Evolutionary conservation across 2,797 vertebrate genomes (phyloP).

Genomic region (Selene dorsalis): DNA sequence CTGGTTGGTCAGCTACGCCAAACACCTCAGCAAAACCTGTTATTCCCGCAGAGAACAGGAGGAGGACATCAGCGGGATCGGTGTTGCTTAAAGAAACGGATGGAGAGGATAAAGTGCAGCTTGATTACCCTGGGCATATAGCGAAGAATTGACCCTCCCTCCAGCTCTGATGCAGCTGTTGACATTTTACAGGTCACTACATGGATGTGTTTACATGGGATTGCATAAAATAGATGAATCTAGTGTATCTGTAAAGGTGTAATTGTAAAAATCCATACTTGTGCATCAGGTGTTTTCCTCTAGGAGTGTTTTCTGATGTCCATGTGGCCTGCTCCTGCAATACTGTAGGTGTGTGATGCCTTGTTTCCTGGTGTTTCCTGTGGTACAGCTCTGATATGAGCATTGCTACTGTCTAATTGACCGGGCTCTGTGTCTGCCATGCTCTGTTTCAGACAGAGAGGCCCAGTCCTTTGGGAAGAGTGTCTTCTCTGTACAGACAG

Average conservation of each 20-base stretch:
- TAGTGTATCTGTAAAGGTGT: constrained; percentile 14
- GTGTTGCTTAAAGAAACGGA: constrained; percentile 23
- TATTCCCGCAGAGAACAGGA: not conserved
- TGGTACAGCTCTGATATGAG: constrained; percentile 50
- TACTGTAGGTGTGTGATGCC: constrained; percentile 10
- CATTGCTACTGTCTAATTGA: constrained; percentile 60
- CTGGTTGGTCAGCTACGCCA: constrained; percentile 3
- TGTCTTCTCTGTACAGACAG: constrained; percentile 58
- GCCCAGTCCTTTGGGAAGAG: constrained; percentile 54
- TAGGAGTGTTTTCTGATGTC: constrained; percentile 14
- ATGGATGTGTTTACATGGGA: constrained; percentile 18
- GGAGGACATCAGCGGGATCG: constrained; percentile 13
- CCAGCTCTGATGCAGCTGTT: not conserved
- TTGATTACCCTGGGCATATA: constrained; percentile 2
- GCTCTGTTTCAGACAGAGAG: constrained; percentile 58
- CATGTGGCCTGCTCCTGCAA: constrained; percentile 5
- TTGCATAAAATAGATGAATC: not conserved
- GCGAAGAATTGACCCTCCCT: not conserved
- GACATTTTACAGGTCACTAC: constrained; percentile 27
- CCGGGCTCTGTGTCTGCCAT: constrained; percentile 52
- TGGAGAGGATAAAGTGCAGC: constrained; percentile 4
- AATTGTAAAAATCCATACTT: constrained; percentile 24
- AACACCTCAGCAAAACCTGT: constrained; percentile 4
- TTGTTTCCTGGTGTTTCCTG: constrained; percentile 50
- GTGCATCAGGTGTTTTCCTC: not conserved